Percentiles rank a stretch among this genome's conserved stretches.
Conservation (phyloP, 2,888 invertebrate genomes). For the Litoditis marina region DNA sequence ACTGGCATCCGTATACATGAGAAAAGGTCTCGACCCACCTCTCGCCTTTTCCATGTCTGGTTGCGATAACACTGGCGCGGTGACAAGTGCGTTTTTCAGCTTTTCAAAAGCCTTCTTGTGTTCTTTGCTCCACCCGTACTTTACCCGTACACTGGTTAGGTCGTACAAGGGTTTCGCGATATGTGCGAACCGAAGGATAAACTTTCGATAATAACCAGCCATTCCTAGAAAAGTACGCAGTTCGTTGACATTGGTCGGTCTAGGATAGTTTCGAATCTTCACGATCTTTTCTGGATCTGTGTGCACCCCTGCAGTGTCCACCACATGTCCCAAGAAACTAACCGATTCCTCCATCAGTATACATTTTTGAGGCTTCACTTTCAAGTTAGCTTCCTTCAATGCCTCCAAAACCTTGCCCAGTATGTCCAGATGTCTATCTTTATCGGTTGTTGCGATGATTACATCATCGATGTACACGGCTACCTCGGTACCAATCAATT, state of each 20-base stretch:
- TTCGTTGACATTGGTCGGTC: conserved; percentile 12
- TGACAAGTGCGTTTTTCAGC: conserved; percentile 15
- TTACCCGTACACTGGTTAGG: conserved; percentile 5
- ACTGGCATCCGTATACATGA: conserved; percentile 26
- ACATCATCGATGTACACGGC: conserved; percentile 1
- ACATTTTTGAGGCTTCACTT: conserved; percentile 14
- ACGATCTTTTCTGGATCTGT: conserved; percentile 10
- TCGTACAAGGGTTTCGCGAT: conserved; percentile 20
- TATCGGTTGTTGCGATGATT: not conserved
- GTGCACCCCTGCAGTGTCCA: not conserved
- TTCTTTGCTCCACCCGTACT: conserved; percentile 8
- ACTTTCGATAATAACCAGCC: conserved; percentile 26
- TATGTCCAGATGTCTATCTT: conserved; percentile 1
- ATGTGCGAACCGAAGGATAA: conserved; percentile 16
- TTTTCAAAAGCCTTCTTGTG: conserved; percentile 18
- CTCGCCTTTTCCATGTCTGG: conserved; percentile 25
- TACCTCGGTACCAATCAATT: not conserved
- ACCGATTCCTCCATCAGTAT: not conserved
- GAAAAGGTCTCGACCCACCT: conserved; percentile 22
- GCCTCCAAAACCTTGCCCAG: conserved; percentile 3
- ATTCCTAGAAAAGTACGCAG: conserved; percentile 28
- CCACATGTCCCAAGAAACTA: conserved; percentile 14
- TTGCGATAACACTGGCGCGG: conserved; percentile 13
- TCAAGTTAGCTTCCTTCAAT: not conserved
- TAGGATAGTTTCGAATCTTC: not conserved